Conservation (phyloP, 2,797 vertebrate species). For the Gymnoscopelus braueri region DNA sequence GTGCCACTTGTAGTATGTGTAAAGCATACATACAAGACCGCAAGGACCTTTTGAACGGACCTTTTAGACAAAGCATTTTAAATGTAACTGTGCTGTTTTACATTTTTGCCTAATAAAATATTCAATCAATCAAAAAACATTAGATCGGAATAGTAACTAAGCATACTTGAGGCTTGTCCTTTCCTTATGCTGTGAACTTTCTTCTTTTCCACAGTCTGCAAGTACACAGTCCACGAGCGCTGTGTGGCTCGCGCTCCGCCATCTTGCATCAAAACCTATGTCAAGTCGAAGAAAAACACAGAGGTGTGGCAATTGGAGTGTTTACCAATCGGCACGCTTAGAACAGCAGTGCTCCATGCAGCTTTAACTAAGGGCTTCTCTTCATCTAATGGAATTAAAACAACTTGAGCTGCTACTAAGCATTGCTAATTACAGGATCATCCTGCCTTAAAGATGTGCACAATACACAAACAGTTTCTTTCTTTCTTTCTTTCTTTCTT, state of each 20-base stretch:
- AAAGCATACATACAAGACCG: no score
- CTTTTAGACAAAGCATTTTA: no score
- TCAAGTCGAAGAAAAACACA: constrained; percentile 94
- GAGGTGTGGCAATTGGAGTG: constrained; percentile 87
- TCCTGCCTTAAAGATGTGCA: constrained; percentile 51
- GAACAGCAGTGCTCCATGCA: constrained; percentile 50
- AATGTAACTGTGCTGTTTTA: no score
- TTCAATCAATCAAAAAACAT: no score
- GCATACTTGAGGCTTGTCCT: not conserved
- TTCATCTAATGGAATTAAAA: constrained; percentile 65
- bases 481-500: not conserved
- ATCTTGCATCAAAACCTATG: constrained; percentile 94
- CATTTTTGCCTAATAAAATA: no score
- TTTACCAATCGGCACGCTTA: constrained; percentile 64
- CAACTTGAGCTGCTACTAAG: constrained; percentile 62
- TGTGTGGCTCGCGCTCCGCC: constrained; percentile 90
- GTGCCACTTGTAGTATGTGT: no score
- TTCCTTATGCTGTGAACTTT: not conserved
- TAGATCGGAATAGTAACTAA: no score
- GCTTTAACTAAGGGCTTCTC: constrained; percentile 64
- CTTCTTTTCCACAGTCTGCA: constrained; percentile 85
- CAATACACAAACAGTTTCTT: not conserved
- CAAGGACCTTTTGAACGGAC: no score
- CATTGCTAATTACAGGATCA: constrained; percentile 67
- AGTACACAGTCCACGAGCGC: constrained; percentile 93